Base-by-base conservation (phyloP, 2,113 vertebrate genomes). In the Bufo gargarizans region DNA sequence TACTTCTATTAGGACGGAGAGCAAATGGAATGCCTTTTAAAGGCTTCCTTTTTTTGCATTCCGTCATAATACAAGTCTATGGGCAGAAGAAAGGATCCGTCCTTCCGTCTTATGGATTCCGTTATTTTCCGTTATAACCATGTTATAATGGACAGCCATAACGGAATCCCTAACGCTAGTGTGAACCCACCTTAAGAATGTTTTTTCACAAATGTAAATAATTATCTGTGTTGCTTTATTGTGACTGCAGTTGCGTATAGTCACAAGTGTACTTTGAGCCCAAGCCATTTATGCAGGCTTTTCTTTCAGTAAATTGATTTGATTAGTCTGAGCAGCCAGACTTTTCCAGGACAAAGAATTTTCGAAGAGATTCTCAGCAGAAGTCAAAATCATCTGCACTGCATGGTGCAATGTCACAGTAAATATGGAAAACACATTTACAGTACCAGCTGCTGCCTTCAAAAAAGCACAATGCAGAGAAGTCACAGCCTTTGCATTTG, bases 321-420 rank as follows among this genome's bases (percentile, higher is more conserved):
- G 80, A 88, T 83, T 88, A 76, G 80, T 88, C 53, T 88, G 69
- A 82, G 80, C 56, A 83, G 87, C 82, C 45, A 77, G 63, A 86
- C 49, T 77, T 47, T 87, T 86, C 63, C 84, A 22, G 20, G 82
- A 22, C 33, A 87, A 89, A 78, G 47, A 58, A 5, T 0, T 89
- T 89, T 86, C 69, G 53, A 6, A 81, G 33, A 74, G 17, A 61
- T 84, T 77, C 0, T 19, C 14, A 0, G 0, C 9, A 87, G 65
- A 17, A 50, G 50, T 16, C 74, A 79, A 77, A 76, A 86, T 56
- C 13, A 7, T 88, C 81, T 84, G 74, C 1, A 0, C 58, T 0
- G 20, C 1, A 59, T 6, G 20, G 9, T 1, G 3, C 14, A 16
- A 4, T 63, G 79, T 85, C 83, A 53, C 87, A 22, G 65, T 0